Conservation (phyloP, 2,797 vertebrate genomes). For the Carapus acus region DNA sequence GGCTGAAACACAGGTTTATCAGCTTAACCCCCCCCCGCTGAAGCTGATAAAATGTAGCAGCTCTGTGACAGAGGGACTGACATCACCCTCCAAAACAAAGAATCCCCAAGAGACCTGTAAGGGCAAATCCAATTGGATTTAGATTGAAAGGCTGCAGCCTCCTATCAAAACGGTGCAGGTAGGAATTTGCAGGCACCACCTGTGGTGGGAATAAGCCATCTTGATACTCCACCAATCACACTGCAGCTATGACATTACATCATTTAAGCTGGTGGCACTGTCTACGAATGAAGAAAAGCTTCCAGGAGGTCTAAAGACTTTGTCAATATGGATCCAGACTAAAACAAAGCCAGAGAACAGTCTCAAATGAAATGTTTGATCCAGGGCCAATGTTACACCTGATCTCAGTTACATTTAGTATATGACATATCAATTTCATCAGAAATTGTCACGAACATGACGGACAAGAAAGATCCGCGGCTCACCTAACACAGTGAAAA, state of each 20-base stretch:
- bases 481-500: constrained; percentile 26
- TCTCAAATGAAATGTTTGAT: background rate
- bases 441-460: too few relatives aligned
- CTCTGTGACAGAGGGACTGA: constrained; percentile 21
- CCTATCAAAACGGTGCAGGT: constrained; percentile 37
- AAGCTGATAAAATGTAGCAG: constrained; percentile 12
- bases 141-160: constrained; percentile 30
- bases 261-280: background rate
- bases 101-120: background rate
- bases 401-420: background rate
- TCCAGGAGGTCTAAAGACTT: constrained; percentile 1
- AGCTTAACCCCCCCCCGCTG: background rate
- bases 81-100: constrained; percentile 7
- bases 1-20: background rate
- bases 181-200: constrained; percentile 26
- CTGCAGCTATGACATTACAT: background rate
- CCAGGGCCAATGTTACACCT: background rate
- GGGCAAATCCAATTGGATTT: constrained; percentile 23
- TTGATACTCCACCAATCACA: background rate
- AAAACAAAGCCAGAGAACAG: background rate
- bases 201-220: constrained; percentile 13
- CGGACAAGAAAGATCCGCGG: too few relatives aligned
- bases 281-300: constrained; percentile 2
- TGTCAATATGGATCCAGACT: background rate
- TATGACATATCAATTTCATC: too few relatives aligned